These are phyloP conservation scores for Apaloderma vittatum DNA, from an alignment of 2,113 vertebrate genomes.

Conservation along the genomic window DNA sequence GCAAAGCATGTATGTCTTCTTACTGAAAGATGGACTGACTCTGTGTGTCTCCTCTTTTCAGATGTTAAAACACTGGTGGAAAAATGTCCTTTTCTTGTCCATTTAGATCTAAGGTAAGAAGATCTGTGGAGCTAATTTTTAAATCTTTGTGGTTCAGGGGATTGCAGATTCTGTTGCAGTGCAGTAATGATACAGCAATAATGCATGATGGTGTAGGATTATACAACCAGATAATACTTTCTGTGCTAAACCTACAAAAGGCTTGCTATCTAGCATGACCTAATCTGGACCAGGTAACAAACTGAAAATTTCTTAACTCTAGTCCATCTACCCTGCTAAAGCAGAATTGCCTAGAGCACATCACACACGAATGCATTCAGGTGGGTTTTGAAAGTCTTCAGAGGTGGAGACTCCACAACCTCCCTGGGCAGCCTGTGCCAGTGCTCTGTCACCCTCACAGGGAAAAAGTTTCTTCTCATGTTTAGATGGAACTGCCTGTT, in stretches of 20 bases:
- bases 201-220: neutral
- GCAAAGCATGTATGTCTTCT: accelerated
- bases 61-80: conserved; percentile 87
- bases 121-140: neutral
- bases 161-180: neutral
- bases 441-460: too few species aligned
- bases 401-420: too few species aligned
- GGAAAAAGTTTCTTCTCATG: too few species aligned
- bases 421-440: too few species aligned
- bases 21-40: neutral
- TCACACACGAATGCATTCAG: too few species aligned
- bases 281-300: neutral
- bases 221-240: neutral
- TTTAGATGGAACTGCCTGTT: too few species aligned
- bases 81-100: conserved; percentile 85
- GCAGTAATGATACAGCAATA: neutral
- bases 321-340: too few species aligned
- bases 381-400: too few species aligned
- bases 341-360: too few species aligned
- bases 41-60: conserved; percentile 68
- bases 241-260: neutral
- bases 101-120: conserved; percentile 92
- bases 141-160: neutral
- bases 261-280: neutral
- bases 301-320: neutral